Evolutionary conservation across 2,888 invertebrate genomes (phyloP), one percentile per base, ranked within the genome.

Genomic region (Lissonota sp.): DNA sequence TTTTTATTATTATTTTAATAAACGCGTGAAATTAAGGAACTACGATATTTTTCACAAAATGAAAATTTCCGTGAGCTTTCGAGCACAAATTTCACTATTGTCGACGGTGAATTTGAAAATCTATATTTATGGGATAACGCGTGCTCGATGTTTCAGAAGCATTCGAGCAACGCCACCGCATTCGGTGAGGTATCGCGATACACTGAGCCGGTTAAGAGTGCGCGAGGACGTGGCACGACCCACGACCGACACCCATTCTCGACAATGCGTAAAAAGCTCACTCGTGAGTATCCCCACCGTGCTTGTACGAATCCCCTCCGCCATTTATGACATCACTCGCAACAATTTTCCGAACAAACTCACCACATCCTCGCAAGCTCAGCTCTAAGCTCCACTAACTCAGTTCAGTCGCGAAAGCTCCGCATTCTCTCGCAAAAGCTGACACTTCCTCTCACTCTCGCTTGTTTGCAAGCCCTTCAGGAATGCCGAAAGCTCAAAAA

Each of bases 101-200:
- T 12, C 6, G 14, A 7, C 12, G 6, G 8, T 42, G 16, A 16
- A 42, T 12, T 16, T 10, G 7, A 40, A 55, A 37, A 55, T 37
- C 2, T 51, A 64, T 62, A 8, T 40, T 46, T 58, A 26, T 42
- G 26, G 26, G 14, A 46, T 40, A 66, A 55, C 80, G 76, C 80
- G 80, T 63, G 80, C 53, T 8, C 40, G 58, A 55, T 67, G 55
- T 76, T 67, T n/a, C 57, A 44, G 55, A 49, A 75, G 57, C 80
- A 66, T 14, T 14, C 66, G 67, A 76, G 80, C 67, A 42, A 71
- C 66, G 80, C 66, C 51, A 67, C 55, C 75, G 66, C 71, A 66
- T 76, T 72, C 62, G 53, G 64, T 57, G 39, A 67, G 46, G 75
- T 76, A 67, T 67, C 80, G 76, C 76, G 66, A 60, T 72, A 72